Conservation (phyloP, 2,888 invertebrate genomes). For the Notodonta ziczac region DNA sequence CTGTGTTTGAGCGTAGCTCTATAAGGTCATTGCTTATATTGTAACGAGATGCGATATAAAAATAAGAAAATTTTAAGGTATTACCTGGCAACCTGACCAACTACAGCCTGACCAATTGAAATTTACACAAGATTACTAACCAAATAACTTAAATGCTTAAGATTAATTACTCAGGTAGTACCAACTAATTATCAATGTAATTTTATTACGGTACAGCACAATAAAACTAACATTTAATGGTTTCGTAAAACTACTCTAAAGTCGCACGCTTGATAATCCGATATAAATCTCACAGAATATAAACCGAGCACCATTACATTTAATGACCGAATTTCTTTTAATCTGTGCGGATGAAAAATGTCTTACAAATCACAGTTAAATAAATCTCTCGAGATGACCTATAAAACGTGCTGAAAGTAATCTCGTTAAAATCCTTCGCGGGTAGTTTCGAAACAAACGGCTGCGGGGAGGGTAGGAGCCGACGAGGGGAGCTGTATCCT, state of each 20-base stretch:
- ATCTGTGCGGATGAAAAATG: conserved; percentile 68
- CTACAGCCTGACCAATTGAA: no score
- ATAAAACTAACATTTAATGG: conserved; percentile 42
- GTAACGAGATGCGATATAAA: no score
- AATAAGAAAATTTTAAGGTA: no score
- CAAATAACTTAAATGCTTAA: not conserved
- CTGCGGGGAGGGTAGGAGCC: conserved; percentile 23
- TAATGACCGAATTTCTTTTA: conserved; percentile 73
- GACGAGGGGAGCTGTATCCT: conserved; percentile 26
- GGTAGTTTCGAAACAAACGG: conserved; percentile 71
- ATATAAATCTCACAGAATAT: conserved; percentile 61
- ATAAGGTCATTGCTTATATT: no score
- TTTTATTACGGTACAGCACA: conserved; percentile 7
- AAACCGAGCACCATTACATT: conserved; percentile 66
- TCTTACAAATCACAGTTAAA: conserved; percentile 71
- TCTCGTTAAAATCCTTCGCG: conserved; percentile 78
- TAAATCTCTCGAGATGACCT: conserved; percentile 77
- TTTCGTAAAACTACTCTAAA: conserved; percentile 39
- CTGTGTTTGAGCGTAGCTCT: no score
- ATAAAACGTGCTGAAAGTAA: conserved; percentile 73
- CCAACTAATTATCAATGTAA: not conserved
- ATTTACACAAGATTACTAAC: no score
- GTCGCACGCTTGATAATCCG: conserved; percentile 50
- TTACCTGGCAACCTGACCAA: no score
- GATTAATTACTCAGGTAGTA: not conserved